Base-by-base conservation (phyloP, 1,140 invertebrate species). In the Drosophila grimshawi region DNA sequence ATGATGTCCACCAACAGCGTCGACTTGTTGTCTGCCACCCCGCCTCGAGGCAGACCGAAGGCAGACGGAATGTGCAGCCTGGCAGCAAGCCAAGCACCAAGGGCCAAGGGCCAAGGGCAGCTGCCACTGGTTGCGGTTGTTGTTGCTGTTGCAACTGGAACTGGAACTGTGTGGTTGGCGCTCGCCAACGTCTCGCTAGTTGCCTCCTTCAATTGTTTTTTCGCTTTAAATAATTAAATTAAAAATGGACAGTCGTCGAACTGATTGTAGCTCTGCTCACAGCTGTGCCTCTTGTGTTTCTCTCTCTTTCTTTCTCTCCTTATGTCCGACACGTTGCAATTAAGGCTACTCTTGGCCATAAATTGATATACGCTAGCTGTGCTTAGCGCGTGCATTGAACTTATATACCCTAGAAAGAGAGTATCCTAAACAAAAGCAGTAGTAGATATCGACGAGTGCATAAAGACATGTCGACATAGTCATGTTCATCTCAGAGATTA, bases 221-320 rank as follows among this genome's bases (percentile, higher is more conserved):
- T 89, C 59, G 78, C 81, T 83, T 89, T 85, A 89, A 90, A 89
- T 89, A 89, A 89, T 89, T 89, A 85, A 89, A 89, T 89, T 89
- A 89, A 89, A 89, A 89, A 74, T 78, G 69, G 73, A 10, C 80
- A 88, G 76, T 66, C 76, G 49, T 72, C 76, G 49, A 51, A 89
- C 80, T 88, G 83, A 88, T 89, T 89, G 85, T 29, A 82, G 83
- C 66, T 32, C 35, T 29, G 71, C 45, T 4, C 6, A 3, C 11
- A 5, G 27, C 33, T 6, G 45, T 10, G 1, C 7, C 10, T 35
- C 37, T 71, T 57, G 52, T 41, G 32, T 19, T 55, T n/a, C 27
- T 19, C 19, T 30, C 10, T 41, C 39, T 46, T 33, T 8, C 43
- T 65, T 27, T 29, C 35, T 10, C 37, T n/a, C 32, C 29, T 45